Evolutionary conservation across 2,888 invertebrate species (phyloP), one percentile per base, ranked within the genome.

Genomic region (Prosapia bicincta): DNA sequence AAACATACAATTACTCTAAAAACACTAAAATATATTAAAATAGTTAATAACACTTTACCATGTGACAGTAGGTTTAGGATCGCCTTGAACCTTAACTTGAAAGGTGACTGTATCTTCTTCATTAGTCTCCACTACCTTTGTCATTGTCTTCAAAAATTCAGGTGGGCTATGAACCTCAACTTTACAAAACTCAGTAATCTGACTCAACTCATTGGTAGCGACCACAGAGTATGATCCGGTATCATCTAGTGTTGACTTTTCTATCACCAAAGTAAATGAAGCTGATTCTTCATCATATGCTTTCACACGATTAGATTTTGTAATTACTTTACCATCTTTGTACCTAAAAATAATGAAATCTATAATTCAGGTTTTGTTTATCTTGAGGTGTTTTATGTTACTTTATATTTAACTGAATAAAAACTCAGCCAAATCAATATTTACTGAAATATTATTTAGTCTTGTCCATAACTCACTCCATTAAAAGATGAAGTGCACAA

Each of bases 161-260:
- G 95, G 95, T 79, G 93, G 92, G 73, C 94, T 92, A 82, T 92
- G 91, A 71, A 97, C 94, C 54, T 92, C 91, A 83, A 96, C 89
- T 82, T 93, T 93, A 90, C 95, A 96, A 85, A 95, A 94, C 83
- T 97, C 95, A 0, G 96, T 95, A 77, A 95, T 94, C 85, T 97
- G 96, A 82, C 94, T 95, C 80, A 96, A 88, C 81, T 95, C 94
- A 83, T 96, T 97, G 76, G 91, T 90, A 0, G 94, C 96, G 0
- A 93, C 91, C 3, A 96, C 90, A 0, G 96, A 95, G 84, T 95
- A 98, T 0, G 94, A 93, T 1, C 97, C 98, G 15, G 92, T 88
- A 83, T 98, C 97, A 0, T 92, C 92, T 71, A 93, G 87, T 81
- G 88, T 89, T 65, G 93, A 88, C 69, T 91, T 89, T 79, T 91